Percentiles rank a stretch among this genome's conserved stretches.
Evolutionary conservation across 1,140 invertebrate genomes (phyloP).

Genomic region (Rhopalosiphum maidis): DNA sequence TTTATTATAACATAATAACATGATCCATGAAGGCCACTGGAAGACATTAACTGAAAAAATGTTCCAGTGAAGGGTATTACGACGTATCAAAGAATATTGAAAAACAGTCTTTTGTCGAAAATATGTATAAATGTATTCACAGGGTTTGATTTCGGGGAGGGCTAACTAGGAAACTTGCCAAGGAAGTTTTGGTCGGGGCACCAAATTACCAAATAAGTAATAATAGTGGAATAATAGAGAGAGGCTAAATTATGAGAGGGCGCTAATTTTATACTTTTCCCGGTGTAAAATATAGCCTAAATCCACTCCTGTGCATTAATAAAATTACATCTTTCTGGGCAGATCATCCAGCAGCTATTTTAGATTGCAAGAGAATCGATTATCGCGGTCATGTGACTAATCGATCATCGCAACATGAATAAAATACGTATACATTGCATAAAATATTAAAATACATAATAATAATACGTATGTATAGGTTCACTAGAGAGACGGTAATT

Average conservation of each 20-base stretch:
- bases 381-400: background rate
- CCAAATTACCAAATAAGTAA: too few species aligned
- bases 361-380: background rate
- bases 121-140: too few species aligned
- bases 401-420: background rate
- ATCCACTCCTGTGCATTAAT: too few species aligned
- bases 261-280: too few species aligned
- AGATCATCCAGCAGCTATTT: too few species aligned
- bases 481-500: background rate
- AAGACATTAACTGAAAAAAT: too few species aligned
- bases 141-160: too few species aligned
- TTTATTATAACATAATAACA: background rate
- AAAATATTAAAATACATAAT: background rate
- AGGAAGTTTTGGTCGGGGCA: too few species aligned
- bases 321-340: background rate
- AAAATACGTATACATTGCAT: background rate
- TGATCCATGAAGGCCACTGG: background rate
- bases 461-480: background rate
- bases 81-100: background rate
- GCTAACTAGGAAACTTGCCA: too few species aligned
- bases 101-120: background rate
- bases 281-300: too few species aligned
- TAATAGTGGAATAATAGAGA: too few species aligned
- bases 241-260: too few species aligned
- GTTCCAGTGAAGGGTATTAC: background rate